A percentile compares a stretch with the other conserved stretches of the same genome.
phyloP scores from a whole-genome alignment of 2,797 vertebrate genomes.

The Kryptopterus vitreolus region DNA sequence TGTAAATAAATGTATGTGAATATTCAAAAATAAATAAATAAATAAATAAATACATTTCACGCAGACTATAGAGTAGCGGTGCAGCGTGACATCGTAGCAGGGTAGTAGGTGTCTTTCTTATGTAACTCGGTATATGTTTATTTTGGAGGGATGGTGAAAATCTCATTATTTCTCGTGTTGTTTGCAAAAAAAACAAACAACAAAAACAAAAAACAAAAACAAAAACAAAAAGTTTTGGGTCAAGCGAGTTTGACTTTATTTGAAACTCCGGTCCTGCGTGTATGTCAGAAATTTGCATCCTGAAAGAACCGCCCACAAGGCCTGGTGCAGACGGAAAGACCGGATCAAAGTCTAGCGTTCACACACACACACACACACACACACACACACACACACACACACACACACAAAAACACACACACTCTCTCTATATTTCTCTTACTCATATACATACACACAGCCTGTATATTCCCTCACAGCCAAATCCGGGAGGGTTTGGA shows the following conservation, averaged over 20 bases:
- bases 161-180: background rate
- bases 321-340: background rate
- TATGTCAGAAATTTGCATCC: constrained; percentile 13
- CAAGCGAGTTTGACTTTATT: too few relatives aligned
- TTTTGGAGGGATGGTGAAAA: background rate
- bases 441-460: constrained; percentile 5
- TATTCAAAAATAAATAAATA: too few relatives aligned
- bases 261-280: constrained; percentile 16
- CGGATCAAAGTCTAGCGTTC: background rate
- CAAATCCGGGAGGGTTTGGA: constrained; percentile 1
- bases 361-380: background rate
- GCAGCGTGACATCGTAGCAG: background rate
- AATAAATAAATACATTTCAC: too few relatives aligned
- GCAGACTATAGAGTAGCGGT: background rate
- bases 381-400: too few relatives aligned
- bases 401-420: background rate
- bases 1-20: background rate
- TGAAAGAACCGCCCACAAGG: background rate
- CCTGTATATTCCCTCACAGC: background rate
- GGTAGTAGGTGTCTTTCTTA: constrained; percentile 6
- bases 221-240: too few relatives aligned
- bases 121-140: background rate
- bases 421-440: background rate
- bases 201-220: too few relatives aligned
- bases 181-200: background rate